A percentile compares a stretch with the other conserved stretches of the same genome.
Conservation (phyloP, 2,113 vertebrate genomes). For the Crotalus tigris region DNA sequence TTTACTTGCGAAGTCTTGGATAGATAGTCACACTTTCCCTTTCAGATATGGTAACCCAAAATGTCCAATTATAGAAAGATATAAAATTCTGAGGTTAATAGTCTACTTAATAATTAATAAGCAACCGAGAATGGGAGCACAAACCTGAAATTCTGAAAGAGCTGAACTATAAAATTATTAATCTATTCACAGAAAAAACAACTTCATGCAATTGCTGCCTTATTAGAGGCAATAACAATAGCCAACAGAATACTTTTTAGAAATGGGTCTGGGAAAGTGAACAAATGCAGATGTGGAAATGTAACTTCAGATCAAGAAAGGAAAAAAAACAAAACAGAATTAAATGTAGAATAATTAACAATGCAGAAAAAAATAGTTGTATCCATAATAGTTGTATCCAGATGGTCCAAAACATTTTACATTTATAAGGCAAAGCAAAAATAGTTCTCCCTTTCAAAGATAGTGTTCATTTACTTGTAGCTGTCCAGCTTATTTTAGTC, state of each 20-base stretch:
- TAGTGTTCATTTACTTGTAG: background rate
- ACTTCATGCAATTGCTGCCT: background rate
- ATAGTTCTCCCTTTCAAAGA: background rate
- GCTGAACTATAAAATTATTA: background rate
- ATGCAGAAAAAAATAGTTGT: background rate
- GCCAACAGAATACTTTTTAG: background rate
- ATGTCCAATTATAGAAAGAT: background rate
- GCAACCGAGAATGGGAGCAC: background rate
- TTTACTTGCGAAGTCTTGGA: background rate
- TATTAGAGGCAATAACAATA: background rate
- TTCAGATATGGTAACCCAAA: background rate
- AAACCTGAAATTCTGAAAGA: background rate
- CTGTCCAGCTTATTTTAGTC: background rate
- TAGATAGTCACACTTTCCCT: background rate
- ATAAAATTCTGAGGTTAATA: background rate
- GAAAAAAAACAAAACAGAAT: background rate
- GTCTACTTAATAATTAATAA: background rate
- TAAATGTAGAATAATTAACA: background rate
- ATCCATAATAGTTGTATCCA: background rate
- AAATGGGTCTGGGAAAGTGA: background rate
- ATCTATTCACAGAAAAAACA: background rate
- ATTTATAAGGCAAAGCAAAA: background rate
- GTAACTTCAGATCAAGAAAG: background rate
- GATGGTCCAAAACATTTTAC: background rate
- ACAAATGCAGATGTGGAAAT: background rate